These are phyloP conservation scores for Hydrophis major DNA, from an alignment of 2,797 vertebrate genomes.

Conservation along the genomic window DNA sequence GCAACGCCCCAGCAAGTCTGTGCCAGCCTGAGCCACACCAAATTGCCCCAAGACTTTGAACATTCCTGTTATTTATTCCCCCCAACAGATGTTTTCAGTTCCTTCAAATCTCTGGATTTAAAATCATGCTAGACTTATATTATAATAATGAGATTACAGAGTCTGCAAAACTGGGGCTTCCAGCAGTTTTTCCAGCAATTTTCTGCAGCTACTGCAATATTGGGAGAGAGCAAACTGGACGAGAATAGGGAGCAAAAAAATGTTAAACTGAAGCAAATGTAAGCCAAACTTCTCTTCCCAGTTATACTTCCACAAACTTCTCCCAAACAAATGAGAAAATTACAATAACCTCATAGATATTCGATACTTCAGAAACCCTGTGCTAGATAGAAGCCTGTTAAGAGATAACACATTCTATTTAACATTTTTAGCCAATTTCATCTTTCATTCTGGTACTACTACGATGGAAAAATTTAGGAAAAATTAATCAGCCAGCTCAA, in stretches of 20 bases:
- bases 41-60: neutral
- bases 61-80: neutral
- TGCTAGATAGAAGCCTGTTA: accelerated
- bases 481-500: neutral
- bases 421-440: neutral
- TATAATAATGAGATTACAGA: neutral
- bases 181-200: neutral
- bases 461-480: neutral
- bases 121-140: neutral
- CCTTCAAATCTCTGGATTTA: neutral
- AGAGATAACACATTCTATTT: accelerated
- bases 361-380: too few relatives aligned
- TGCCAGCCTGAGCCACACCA: neutral
- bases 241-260: neutral
- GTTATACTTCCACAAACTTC: neutral
- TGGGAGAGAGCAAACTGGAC: neutral
- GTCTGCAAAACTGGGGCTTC: neutral
- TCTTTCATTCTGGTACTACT: neutral
- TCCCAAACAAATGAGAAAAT: neutral
- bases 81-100: neutral
- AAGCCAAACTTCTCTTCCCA: neutral
- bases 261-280: neutral
- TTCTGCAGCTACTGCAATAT: neutral
- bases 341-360: neutral
- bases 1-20: neutral